A percentile compares a stretch with the other conserved stretches of the same genome.
phyloP scores from a whole-genome alignment of 2,888 invertebrate genomes.

The Hedya salicella region DNA sequence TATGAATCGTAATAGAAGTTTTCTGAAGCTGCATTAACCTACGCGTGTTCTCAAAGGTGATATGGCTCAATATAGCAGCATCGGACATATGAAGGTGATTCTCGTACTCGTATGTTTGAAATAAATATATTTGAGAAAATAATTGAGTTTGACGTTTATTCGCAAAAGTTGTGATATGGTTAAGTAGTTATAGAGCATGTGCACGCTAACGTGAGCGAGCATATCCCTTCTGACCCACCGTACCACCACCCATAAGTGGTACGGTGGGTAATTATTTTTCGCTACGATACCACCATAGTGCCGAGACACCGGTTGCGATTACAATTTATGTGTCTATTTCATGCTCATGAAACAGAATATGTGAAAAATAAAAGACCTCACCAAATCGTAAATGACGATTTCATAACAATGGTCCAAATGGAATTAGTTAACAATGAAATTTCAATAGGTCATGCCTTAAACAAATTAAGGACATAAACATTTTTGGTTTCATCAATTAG shows the following conservation, averaged over 20 bases:
- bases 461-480: no score
- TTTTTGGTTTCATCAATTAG: not conserved
- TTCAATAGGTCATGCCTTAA: not conserved
- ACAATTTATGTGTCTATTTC: constrained; percentile 1
- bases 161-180: no score
- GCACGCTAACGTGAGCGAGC: no score
- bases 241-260: not conserved
- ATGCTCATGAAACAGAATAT: constrained; percentile 1
- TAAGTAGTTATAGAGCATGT: no score
- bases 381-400: not conserved
- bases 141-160: no score
- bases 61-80: no score
- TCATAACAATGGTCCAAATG: not conserved
- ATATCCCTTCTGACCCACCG: not conserved
- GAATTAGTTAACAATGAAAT: not conserved
- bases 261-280: constrained; percentile 6
- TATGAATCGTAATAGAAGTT: no score
- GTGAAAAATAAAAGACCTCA: not conserved
- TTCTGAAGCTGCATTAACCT: no score
- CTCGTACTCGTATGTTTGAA: no score
- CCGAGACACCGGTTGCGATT: constrained; percentile 5
- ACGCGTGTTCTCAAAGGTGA: no score
- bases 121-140: no score
- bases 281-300: constrained; percentile 2
- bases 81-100: no score